Base-by-base conservation (phyloP, 2,113 vertebrate species). In the Mustela nigripes region DNA sequence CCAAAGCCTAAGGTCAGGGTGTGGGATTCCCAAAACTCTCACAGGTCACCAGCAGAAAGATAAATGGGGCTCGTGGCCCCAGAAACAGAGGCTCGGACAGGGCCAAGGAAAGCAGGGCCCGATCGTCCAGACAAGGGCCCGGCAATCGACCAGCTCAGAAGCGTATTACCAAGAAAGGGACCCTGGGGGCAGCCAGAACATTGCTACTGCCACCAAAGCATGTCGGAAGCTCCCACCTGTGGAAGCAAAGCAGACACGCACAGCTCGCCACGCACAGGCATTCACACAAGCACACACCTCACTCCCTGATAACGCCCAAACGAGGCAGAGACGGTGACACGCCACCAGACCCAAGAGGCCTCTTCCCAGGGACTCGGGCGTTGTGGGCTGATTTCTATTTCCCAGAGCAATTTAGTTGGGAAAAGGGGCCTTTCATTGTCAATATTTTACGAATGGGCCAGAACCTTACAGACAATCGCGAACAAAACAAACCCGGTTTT, bases 91-190 rank as follows among this genome's bases (percentile, higher is more conserved):
- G 42, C 7, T 5, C 7, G 22, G 18, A 33, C 0, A 14, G 24
- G 11, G 24, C n/a, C 58, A 48, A 31, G 48, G 58, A 74, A 39
- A 45, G 12, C 33, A 26, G 87, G 89, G 45, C 28, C 58, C 31
- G 62, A 56, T 33, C 87, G 71, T 71, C 48, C 1, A 10, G 36
- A 11, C 45, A 42, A 39, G 33, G 42, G 26, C 28, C 19, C 45
- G 5, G 36, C 0, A 10, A 63, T 21, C 21, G 2, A 7, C 48
- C 31, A 10, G 33, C 11, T n/a, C 0, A 0, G 45, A 33, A 33
- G 62, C 33, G 10, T 19, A 22, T 93, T 12, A 67, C n/a, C 58
- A n/a, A 65, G 60, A 73, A 76, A 80, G 18, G 31, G 58, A 62
- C 48, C 1, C 0, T 2, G 36, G 48, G 56, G 31, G 31, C 45